A percentile compares a stretch with the other conserved stretches of the same genome.
These are phyloP conservation scores for Napeogenes inachia DNA, from an alignment of 2,888 invertebrate genomes.

Conservation along the genomic window DNA sequence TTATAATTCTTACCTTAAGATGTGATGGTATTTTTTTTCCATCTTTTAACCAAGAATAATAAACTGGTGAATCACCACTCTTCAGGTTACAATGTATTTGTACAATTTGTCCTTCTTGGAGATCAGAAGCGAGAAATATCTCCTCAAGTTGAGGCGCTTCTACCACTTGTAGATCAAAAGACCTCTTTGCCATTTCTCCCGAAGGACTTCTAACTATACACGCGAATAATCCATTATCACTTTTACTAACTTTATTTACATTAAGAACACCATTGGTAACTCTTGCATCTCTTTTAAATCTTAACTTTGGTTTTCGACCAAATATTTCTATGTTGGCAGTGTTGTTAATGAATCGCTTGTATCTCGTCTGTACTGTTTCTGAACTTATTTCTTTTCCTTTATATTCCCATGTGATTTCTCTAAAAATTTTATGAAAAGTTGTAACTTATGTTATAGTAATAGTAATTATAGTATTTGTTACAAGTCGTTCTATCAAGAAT, in stretches of 20 bases:
- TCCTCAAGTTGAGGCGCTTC: conserved; percentile 89
- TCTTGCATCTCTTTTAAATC: conserved; percentile 54
- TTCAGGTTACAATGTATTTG: conserved; percentile 90
- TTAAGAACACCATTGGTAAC: conserved; percentile 75
- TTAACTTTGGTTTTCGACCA: conserved; percentile 71
- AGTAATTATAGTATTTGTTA: background rate
- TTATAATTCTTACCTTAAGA: conserved; percentile 74
- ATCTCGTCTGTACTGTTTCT: conserved; percentile 53
- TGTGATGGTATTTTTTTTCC: conserved; percentile 79
- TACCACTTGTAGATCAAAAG: conserved; percentile 83
- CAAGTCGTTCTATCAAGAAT: conserved; percentile 1
- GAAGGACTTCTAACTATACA: conserved; percentile 86
- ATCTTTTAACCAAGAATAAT: conserved; percentile 84
- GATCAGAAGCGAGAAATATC: conserved; percentile 86
- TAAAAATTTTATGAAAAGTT: conserved; percentile 37
- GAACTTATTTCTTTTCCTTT: conserved; percentile 66
- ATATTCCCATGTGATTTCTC: conserved; percentile 72
- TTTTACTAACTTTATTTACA: conserved; percentile 79
- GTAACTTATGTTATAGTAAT: conserved; percentile 9
- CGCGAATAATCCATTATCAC: conserved; percentile 84
- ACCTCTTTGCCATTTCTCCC: conserved; percentile 85
- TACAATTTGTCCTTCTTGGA: conserved; percentile 89
- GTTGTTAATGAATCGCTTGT: conserved; percentile 53
- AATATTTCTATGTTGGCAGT: conserved; percentile 65
- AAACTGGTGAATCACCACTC: conserved; percentile 83